Conservation (phyloP, 2,113 vertebrate species). For the Ranitomeya variabilis region DNA sequence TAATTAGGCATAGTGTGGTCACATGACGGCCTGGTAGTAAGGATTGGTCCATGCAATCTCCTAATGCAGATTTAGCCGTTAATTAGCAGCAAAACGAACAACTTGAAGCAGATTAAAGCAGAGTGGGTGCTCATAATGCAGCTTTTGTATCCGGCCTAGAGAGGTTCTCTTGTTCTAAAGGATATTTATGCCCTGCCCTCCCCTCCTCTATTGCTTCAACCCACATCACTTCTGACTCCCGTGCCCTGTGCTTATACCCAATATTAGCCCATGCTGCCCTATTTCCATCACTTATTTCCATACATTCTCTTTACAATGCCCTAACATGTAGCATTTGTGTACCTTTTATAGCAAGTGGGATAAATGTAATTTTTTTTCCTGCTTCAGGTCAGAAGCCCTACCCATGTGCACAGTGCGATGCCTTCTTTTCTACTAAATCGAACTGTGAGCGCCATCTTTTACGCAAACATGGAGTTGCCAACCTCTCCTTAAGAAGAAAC, state of each 20-base stretch:
- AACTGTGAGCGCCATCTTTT: conserved; percentile 91
- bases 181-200: conserved; percentile 44
- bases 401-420: conserved; percentile 80
- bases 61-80: conserved; percentile 26
- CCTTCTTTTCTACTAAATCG: conserved; percentile 87
- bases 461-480: conserved; percentile 80
- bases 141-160: conserved; percentile 47
- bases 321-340: not conserved
- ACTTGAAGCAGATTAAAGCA: conserved; percentile 58
- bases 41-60: conserved; percentile 54
- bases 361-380: conserved; percentile 60
- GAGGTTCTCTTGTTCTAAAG: conserved; percentile 53
- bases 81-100: conserved; percentile 55
- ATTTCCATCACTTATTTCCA: not conserved
- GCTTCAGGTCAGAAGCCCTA: conserved; percentile 83
- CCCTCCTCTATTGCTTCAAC: conserved; percentile 39
- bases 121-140: conserved; percentile 43
- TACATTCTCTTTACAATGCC: conserved; percentile 1
- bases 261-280: not conserved
- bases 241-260: not conserved
- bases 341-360: conserved; percentile 57
- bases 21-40: not conserved
- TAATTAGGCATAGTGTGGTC: conserved; percentile 33
- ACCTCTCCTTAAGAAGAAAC: conserved; percentile 77
- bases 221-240: conserved; percentile 41